Base-by-base conservation (phyloP, 2,113 vertebrate genomes). In the Hoplias malabaricus region DNA sequence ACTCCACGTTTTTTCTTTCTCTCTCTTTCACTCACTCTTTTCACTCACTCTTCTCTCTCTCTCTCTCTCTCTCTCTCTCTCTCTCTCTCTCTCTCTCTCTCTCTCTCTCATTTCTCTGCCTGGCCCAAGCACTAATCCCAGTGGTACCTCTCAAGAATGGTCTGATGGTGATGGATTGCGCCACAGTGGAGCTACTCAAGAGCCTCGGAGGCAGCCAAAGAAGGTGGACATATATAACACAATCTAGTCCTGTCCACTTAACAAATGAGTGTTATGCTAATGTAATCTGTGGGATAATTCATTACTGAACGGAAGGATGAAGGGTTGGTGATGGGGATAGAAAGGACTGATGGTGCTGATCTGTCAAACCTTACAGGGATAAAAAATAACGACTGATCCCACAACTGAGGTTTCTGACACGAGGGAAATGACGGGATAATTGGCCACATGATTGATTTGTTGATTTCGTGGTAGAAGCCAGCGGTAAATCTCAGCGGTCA, bases 161-260 rank as follows among this genome's bases (percentile, higher is more conserved):
- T 59, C 61, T 73, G 70, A 73, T 61, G 31, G 70, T 73, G 70
- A 73, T 61, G 46, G 73, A 65, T 62, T 65, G 40, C 16, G 59
- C 59, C 43, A 61, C 73, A 33, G 43, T n/a, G 34, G 40, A 75
- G 59, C 40, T 75, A 65, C 73, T 75, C 65, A 63, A 50, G 27
- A 33, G 73, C 59, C 73, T 65, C 19, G 19, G 31, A 65, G 59
- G 59, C 38, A 53, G 56, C 40, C 25, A 61, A 57, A 40, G 59
- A 65, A 65, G 34, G 29, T 43, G 69, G 40, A 61, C 40, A 29
- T 74, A 42, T 46, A 57, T n/a, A n/a, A n/a, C n/a, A 65, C 38
- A 68, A 62, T 42, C 65, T 43, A 27, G 62, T 42, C 66, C 29
- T 53, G 68, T n/a, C 59, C n/a, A n/a, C 48, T 53, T 21, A 53